Conservation (phyloP, 2,888 invertebrate genomes). For the Dolichopus griseipennis region DNA sequence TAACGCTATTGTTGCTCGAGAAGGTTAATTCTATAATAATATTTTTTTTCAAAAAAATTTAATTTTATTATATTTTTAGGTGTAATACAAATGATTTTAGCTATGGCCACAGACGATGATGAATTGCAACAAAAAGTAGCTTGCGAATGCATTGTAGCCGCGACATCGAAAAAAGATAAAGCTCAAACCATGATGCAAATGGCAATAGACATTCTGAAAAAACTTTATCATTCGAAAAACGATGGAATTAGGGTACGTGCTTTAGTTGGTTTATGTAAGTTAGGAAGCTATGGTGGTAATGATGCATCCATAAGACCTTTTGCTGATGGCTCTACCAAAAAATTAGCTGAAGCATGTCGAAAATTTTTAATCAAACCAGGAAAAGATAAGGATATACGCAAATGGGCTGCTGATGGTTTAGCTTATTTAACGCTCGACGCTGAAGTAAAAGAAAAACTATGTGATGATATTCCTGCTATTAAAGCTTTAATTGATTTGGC, state of each 20-base stretch:
- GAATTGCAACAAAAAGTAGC: constrained; percentile 83
- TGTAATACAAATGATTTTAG: constrained; percentile 90
- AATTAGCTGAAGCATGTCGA: constrained; percentile 88
- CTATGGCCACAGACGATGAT: constrained; percentile 93
- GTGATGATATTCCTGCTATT: constrained; percentile 75
- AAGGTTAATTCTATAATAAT: constrained; percentile 46
- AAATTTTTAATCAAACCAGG: constrained; percentile 80
- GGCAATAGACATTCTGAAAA: constrained; percentile 89
- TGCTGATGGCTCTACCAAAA: constrained; percentile 87
- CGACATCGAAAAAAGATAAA: constrained; percentile 95
- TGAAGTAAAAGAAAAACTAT: constrained; percentile 94
- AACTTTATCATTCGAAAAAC: constrained; percentile 79
- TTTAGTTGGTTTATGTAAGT: constrained; percentile 87
- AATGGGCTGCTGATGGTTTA: constrained; percentile 95
- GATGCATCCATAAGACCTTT: constrained; percentile 93
- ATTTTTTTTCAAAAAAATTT: background rate
- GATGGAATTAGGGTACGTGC: constrained; percentile 85
- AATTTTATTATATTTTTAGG: constrained; percentile 25
- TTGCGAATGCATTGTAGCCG: constrained; percentile 93
- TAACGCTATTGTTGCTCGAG: constrained; percentile 69
- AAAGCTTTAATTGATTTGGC: constrained; percentile 82
- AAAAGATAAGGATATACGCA: constrained; percentile 79
- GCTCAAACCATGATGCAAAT: constrained; percentile 80
- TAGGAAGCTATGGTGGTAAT: constrained; percentile 89
- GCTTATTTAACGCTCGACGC: constrained; percentile 96